Conservation (phyloP, 2,113 vertebrate species). For the Pygoscelis adeliae region DNA sequence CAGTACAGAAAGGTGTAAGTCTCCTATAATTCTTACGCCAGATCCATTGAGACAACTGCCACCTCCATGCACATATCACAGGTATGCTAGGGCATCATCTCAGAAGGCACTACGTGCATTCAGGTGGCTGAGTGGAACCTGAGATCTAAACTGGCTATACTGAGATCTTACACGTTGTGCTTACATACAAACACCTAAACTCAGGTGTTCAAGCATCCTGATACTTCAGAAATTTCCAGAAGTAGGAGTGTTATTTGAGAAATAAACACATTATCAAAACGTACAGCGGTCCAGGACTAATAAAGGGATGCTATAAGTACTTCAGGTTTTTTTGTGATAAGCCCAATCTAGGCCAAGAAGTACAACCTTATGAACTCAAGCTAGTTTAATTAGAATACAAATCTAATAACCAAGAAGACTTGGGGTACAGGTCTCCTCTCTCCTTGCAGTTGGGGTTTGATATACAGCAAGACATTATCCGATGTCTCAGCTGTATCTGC, state of each 20-base stretch:
- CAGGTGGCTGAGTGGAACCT: not conserved
- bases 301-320: not conserved
- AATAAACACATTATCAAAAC: not conserved
- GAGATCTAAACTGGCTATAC: not conserved
- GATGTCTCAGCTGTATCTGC: not conserved
- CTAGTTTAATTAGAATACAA: not conserved
- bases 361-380: not conserved
- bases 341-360: not conserved
- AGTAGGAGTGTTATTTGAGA: not conserved
- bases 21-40: not conserved
- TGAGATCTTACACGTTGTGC: not conserved
- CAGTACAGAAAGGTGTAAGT: not conserved
- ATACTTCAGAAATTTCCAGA: not conserved
- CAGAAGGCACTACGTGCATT: too few species aligned
- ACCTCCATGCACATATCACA: accelerated
- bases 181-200: not conserved
- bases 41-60: not conserved
- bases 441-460: not conserved
- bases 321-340: accelerated
- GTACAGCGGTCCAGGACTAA: not conserved
- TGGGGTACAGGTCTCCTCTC: not conserved
- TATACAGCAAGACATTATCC: not conserved
- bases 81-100: not conserved
- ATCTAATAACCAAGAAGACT: not conserved
- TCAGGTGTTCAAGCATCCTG: not conserved